Evolutionary conservation across 2,797 vertebrate genomes (phyloP).

Genomic region (Hoplostethus atlanticus): DNA sequence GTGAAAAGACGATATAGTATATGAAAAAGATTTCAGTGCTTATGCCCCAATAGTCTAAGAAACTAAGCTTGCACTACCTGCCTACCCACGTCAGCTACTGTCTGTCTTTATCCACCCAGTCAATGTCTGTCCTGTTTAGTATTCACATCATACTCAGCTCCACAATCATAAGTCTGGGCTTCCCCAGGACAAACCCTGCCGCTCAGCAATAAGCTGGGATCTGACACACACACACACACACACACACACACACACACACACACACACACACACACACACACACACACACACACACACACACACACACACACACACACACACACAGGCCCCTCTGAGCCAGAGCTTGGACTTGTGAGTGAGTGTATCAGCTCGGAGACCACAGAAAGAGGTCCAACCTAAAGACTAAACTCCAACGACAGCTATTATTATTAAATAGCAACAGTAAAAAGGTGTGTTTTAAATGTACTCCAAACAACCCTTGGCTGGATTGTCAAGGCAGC

Average conservation of each 20-base stretch:
- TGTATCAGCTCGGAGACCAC: slow-evolving; percentile 2
- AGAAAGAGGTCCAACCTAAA: neutral
- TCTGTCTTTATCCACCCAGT: neutral
- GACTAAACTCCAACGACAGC: neutral
- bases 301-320: slow-evolving; percentile 26
- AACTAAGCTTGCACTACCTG: too few species aligned
- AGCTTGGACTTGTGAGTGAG: neutral
- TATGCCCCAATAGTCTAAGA: too few species aligned
- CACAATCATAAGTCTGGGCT: slow-evolving; percentile 2
- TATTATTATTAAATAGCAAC: neutral
- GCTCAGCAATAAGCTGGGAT: neutral
- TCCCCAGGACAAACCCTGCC: slow-evolving; percentile 25
- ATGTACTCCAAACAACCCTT: neutral
- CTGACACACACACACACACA: neutral
- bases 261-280: slow-evolving; percentile 20
- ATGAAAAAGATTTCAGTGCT: too few species aligned
- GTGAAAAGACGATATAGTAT: too few species aligned
- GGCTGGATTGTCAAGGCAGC: neutral
- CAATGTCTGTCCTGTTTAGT: slow-evolving; percentile 7
- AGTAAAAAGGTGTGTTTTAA: neutral
- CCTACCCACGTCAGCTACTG: neutral
- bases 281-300: neutral
- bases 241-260: slow-evolving; percentile 9
- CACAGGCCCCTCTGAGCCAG: slow-evolving; percentile 13
- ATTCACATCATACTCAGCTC: slow-evolving; percentile 24